A percentile compares a stretch with the other conserved stretches of the same genome.
Conservation (phyloP, 1,140 invertebrate genomes). For the Orius laevigatus region DNA sequence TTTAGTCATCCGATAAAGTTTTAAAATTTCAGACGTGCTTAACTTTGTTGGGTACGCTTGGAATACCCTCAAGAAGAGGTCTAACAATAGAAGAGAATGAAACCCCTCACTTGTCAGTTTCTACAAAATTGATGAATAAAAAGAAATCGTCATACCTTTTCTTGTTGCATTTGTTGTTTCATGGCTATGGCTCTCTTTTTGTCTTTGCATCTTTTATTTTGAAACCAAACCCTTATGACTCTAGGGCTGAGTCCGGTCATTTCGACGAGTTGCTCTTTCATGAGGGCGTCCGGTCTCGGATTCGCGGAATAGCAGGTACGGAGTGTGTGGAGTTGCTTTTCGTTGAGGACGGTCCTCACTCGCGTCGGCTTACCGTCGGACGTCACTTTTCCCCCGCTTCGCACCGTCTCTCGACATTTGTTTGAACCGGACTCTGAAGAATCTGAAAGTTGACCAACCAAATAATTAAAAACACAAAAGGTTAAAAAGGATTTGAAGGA, state of each 20-base stretch:
- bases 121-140: no score
- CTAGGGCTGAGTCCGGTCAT: slow-evolving; percentile 92
- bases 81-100: no score
- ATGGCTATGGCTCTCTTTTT: slow-evolving; percentile 94
- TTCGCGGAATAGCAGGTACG: slow-evolving; percentile 92
- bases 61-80: no score
- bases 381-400: slow-evolving; percentile 33
- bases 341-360: slow-evolving; percentile 93
- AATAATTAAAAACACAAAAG: no score
- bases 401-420: slow-evolving; percentile 43
- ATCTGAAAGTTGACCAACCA: slow-evolving; percentile 47
- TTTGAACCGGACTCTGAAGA: slow-evolving; percentile 72
- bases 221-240: slow-evolving; percentile 96
- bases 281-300: slow-evolving; percentile 91
- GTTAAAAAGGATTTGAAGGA: no score
- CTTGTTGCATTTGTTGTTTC: slow-evolving; percentile 92
- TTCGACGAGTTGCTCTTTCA: slow-evolving; percentile 98
- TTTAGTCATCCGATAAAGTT: no score
- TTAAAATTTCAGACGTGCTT: no score
- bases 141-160: slow-evolving; percentile 59
- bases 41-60: no score
- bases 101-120: no score
- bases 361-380: slow-evolving; percentile 87
- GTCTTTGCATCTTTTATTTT: slow-evolving; percentile 98
- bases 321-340: slow-evolving; percentile 94